Conservation (phyloP, 2,888 invertebrate genomes). For the Psococerastis gibbosa region DNA sequence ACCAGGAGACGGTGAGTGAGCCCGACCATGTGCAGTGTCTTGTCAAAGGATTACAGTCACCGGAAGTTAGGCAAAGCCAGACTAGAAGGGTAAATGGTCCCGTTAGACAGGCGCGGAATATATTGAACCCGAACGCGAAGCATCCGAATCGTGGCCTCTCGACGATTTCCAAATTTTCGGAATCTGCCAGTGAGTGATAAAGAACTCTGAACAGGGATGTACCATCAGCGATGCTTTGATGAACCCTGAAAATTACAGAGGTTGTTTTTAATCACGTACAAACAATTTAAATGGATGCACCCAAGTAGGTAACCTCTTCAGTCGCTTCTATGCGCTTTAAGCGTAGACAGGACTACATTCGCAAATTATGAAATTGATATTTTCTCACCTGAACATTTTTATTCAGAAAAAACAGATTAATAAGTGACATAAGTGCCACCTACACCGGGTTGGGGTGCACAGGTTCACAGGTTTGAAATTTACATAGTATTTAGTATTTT, state of each 20-base stretch:
- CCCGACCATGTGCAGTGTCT: constrained; percentile 16
- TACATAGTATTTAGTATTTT: no score
- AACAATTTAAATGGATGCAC: no score
- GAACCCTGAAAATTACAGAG: constrained; percentile 28
- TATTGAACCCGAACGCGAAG: constrained; percentile 25
- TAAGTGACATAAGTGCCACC: no score
- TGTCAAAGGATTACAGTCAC: constrained; percentile 28
- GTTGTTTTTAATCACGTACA: constrained; percentile 18
- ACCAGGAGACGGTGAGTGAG: constrained; percentile 24
- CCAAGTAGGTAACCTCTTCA: no score
- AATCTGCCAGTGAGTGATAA: constrained; percentile 25
- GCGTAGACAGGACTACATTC: no score
- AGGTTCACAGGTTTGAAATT: no score
- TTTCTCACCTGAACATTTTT: no score
- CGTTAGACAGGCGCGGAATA: constrained; percentile 28
- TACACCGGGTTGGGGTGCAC: no score
- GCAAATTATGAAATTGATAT: no score
- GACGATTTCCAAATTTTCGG: constrained; percentile 18
- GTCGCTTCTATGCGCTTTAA: no score
- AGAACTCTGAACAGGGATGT: constrained; percentile 28
- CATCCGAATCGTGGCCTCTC: constrained; percentile 26
- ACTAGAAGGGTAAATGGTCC: constrained; percentile 30
- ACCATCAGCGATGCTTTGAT: constrained; percentile 33
- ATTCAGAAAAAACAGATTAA: no score
- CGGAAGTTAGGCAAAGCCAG: constrained; percentile 26